Base-by-base conservation (phyloP, 2,797 vertebrate species). In the Meda fulgida region DNA sequence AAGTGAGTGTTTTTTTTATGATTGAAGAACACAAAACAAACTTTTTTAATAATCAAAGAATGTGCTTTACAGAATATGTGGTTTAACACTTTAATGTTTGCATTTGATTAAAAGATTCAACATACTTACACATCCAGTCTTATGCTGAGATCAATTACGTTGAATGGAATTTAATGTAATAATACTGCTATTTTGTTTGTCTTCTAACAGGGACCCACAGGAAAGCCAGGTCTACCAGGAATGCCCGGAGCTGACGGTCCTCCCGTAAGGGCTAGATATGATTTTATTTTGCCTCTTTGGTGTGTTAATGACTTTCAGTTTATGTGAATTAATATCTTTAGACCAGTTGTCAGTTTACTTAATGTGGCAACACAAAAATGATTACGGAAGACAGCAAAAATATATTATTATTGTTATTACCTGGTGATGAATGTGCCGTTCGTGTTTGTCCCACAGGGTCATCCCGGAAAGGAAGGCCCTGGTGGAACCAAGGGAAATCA, bases 391-490 rank as follows among this genome's bases (percentile, higher is more conserved):
- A 31, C 36, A 31, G 6, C 21, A 2, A 26, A n/a, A 2, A 7
- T 40, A 46, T 13, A 29, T 51, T 31, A 31, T 31, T 31, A 31
- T 14, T 58, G 23, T 7, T 43, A 13, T 38, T 58, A 60, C 3
- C 16, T 81, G 53, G n/a, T 72, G 40, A 31, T 16, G 19, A 46
- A 72, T 63, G 2, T 71, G 21, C 2, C 78, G 0, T 71, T 18
- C 0, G 83, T 58, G 14, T 85, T 60, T 51, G 21, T 16, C 0
- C 83, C 0, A 76, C 88, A 98, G 97, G 97, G 97, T 85, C 97
- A 98, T 91, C 97, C 97, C 9, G 97, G 97, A 85, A 98, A 97
- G 80, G 97, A 98, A 90, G 97, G 97, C 3, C 96, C 96, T 11
- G 0, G 92, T 2, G 97, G 97, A 70, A 96, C 95, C 84, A 98